Conservation (phyloP, 2,113 vertebrate genomes). For the Candoia aspera region DNA sequence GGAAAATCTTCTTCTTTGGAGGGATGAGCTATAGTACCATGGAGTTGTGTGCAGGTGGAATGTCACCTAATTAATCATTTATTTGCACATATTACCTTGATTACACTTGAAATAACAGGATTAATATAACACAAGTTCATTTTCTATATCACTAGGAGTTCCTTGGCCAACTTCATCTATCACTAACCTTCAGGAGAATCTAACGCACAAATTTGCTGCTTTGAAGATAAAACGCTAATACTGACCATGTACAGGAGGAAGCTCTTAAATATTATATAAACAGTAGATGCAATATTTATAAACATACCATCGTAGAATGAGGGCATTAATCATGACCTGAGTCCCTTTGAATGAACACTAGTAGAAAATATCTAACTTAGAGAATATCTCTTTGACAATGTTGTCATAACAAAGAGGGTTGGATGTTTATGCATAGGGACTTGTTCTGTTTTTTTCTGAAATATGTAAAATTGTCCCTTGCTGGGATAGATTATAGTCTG, state of each 20-base stretch:
- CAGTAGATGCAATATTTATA: not conserved
- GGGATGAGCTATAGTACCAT: too few species aligned
- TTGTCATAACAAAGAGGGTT: not conserved
- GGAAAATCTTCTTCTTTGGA: not conserved
- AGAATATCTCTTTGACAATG: too few species aligned
- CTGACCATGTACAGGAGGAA: not conserved
- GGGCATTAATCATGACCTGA: not conserved
- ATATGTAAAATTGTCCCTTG: not conserved
- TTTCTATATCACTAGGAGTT: too few species aligned
- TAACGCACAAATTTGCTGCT: not conserved
- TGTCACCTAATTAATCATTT: too few species aligned
- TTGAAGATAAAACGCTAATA: not conserved
- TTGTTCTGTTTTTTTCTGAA: not conserved
- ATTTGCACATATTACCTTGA: too few species aligned
- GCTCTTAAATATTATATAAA: not conserved
- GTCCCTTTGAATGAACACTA: too few species aligned
- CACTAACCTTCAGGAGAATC: not conserved
- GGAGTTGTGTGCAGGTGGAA: too few species aligned
- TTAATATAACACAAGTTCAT: too few species aligned
- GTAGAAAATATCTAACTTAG: too few species aligned
- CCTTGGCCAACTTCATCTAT: too few species aligned
- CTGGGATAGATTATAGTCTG: not conserved
- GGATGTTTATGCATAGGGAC: too few species aligned
- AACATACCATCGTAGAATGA: not conserved
- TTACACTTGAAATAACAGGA: too few species aligned